A percentile compares a stretch with the other conserved stretches of the same genome.
Conservation (phyloP, 23 tunicate genomes). For the Halocynthia roretzi region DNA sequence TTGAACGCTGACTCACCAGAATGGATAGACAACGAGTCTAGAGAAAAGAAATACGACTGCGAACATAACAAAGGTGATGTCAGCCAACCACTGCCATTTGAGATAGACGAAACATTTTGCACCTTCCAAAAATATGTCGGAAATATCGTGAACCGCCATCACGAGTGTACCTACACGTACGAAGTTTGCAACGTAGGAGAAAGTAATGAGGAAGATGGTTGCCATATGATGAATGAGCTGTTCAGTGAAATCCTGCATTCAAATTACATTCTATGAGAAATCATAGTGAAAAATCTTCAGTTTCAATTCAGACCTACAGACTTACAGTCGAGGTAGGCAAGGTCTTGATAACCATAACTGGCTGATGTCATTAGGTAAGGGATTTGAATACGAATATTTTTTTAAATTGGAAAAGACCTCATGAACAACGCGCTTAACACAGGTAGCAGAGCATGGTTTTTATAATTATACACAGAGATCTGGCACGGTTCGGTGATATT, state of each 20-base stretch:
- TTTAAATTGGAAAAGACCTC: too few species aligned
- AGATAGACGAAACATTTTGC: constrained; percentile 73
- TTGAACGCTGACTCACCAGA: constrained; percentile 31
- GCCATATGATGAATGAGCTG: constrained; percentile 90
- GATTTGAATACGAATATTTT: too few species aligned
- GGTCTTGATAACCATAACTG: too few species aligned
- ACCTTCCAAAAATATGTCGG: constrained; percentile 80
- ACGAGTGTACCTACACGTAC: constrained; percentile 79
- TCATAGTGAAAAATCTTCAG: too few species aligned
- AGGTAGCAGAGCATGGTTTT: too few species aligned
- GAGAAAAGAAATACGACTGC: constrained; percentile 81
- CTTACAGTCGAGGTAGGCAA: too few species aligned
- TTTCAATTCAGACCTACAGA: too few species aligned
- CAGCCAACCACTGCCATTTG: constrained; percentile 48
- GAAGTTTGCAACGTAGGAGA: constrained; percentile 81
- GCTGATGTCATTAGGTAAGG: too few species aligned
- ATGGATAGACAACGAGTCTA: constrained; percentile 56
- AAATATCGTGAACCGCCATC: constrained; percentile 93
- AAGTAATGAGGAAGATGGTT: constrained; percentile 65
- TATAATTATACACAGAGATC: too few species aligned
- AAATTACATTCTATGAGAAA: too few species aligned
- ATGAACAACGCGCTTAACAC: too few species aligned
- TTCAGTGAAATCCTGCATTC: constrained; percentile 59
- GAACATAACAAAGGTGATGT: constrained; percentile 50
- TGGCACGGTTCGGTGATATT: too few species aligned